A percentile compares a stretch with the other conserved stretches of the same genome.
phyloP scores from a whole-genome alignment of 2,797 vertebrate species.

The Artibeus jamaicensis region DNA sequence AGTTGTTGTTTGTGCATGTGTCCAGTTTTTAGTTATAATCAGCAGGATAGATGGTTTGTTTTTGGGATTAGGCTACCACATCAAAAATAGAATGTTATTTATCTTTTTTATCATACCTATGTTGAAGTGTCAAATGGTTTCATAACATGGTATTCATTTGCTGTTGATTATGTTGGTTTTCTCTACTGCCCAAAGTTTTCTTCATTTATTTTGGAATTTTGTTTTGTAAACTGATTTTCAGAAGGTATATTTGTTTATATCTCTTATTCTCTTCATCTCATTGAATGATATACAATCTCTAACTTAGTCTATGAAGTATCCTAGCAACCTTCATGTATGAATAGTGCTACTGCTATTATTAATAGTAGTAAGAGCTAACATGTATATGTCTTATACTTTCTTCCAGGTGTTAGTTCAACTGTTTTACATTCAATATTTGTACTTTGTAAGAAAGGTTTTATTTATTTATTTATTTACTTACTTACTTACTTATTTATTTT shows the following conservation, averaged over 20 bases:
- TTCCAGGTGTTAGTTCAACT: not conserved
- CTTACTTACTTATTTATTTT: too few relatives aligned
- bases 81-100: not conserved
- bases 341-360: not conserved
- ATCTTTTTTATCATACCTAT: not conserved
- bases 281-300: not conserved
- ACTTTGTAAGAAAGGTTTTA: too few relatives aligned
- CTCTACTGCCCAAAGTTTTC: not conserved
- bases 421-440: not conserved
- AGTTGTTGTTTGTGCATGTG: not conserved
- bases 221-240: conserved; percentile 30
- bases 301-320: not conserved
- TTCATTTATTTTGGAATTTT: conserved; percentile 7
- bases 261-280: not conserved
- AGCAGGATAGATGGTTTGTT: not conserved
- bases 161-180: not conserved
- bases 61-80: not conserved
- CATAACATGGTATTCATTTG: not conserved
- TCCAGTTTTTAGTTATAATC: conserved; percentile 23
- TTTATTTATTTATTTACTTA: too few relatives aligned
- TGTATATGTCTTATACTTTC: not conserved
- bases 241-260: not conserved
- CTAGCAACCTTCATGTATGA: not conserved
- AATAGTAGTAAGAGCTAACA: not conserved
- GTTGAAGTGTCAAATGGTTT: not conserved